Evolutionary conservation across 2,113 vertebrate species (phyloP).

Genomic region (Phrynosoma blainvillii): DNA sequence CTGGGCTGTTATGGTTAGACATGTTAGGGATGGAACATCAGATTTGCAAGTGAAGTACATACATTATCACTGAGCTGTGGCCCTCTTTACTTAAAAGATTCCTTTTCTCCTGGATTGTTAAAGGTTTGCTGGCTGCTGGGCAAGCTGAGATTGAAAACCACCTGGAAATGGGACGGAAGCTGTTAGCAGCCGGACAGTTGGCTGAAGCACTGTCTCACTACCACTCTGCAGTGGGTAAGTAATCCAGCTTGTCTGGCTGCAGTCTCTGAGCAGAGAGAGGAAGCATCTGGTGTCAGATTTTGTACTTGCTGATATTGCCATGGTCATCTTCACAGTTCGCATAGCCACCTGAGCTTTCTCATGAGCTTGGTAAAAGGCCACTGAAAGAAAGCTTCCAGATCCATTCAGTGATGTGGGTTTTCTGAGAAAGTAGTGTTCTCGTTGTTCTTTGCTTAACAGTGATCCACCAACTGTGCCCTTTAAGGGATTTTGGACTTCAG

Average conservation of each 20-base stretch:
- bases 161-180: constrained; percentile 86
- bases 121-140: constrained; percentile 81
- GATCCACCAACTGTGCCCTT: too few relatives aligned
- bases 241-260: neutral
- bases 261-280: too few relatives aligned
- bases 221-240: constrained; percentile 86
- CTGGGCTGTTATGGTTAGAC: too few relatives aligned
- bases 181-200: constrained; percentile 84
- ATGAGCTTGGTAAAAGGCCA: neutral
- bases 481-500: too few relatives aligned
- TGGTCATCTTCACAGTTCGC: neutral
- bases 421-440: too few relatives aligned
- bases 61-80: too few relatives aligned
- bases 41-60: neutral
- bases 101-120: neutral
- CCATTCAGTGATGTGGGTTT: too few relatives aligned
- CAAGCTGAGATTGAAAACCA: constrained; percentile 85
- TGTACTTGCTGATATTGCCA: too few relatives aligned
- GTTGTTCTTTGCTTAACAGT: too few relatives aligned
- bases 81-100: neutral
- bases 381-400: neutral
- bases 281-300: neutral
- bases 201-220: constrained; percentile 86
- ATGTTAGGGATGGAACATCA: neutral
- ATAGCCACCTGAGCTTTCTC: too few relatives aligned